Evolutionary conservation across 2,888 invertebrate species (phyloP).

Genomic region (Diabrotica balteata): DNA sequence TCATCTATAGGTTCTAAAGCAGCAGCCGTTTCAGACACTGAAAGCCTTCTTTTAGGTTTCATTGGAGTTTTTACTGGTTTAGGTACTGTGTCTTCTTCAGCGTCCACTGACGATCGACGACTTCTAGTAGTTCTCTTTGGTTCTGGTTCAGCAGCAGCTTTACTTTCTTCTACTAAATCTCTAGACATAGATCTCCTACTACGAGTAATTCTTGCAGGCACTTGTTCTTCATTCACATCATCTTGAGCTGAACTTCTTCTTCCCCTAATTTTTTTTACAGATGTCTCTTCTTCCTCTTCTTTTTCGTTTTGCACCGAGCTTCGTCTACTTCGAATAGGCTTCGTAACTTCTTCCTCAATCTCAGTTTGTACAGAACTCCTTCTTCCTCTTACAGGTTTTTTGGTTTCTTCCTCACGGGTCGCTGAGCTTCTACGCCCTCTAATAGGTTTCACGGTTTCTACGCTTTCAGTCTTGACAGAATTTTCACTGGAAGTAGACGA

Average conservation of each 20-base stretch:
- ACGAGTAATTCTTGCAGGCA: slow-evolving; percentile 8
- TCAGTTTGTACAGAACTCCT: slow-evolving; percentile 23
- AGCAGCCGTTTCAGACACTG: slow-evolving; percentile 25
- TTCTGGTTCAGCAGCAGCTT: slow-evolving; percentile 19
- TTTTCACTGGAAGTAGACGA: slow-evolving; percentile 27
- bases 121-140: slow-evolving; percentile 32
- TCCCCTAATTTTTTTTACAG: slow-evolving; percentile 20
- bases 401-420: slow-evolving; percentile 13
- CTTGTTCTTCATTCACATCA: slow-evolving; percentile 3
- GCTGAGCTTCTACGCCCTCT: slow-evolving; percentile 25
- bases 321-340: slow-evolving; percentile 30
- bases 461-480: slow-evolving; percentile 14
- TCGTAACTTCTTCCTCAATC: slow-evolving; percentile 22
- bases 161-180: slow-evolving; percentile 28
- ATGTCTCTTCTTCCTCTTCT: slow-evolving; percentile 15
- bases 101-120: slow-evolving; percentile 33
- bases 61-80: slow-evolving; percentile 24
- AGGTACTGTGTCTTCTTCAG: slow-evolving; percentile 25
- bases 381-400: slow-evolving; percentile 11
- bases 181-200: slow-evolving; percentile 24
- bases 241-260: slow-evolving; percentile 2
- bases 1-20: slow-evolving; percentile 33
- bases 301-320: slow-evolving; percentile 21
- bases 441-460: slow-evolving; percentile 22
- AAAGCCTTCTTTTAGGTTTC: slow-evolving; percentile 32